Base-by-base conservation (phyloP, 2,888 invertebrate genomes). In the Halictus ligatus region DNA sequence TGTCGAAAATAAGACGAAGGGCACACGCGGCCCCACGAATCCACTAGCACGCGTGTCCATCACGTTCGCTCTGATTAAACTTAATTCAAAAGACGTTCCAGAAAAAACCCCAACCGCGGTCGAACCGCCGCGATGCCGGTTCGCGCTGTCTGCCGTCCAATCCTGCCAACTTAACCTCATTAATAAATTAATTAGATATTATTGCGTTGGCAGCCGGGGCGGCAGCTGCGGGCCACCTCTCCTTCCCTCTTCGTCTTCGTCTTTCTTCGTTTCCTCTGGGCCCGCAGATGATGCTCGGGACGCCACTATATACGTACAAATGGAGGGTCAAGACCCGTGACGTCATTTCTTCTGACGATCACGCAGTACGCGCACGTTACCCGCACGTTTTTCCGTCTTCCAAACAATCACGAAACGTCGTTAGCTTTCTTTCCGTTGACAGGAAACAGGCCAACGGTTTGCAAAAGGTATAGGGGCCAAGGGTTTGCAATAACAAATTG, bases 131-230 rank as follows among this genome's bases (percentile, higher is more conserved):
- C 69, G 69, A 18, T 64, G 88, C 82, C 85, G 91, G 93, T 92
- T 93, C 91, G 92, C 94, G 92, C 92, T 93, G 94, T 94, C 94
- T 94, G 94, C 92, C 93, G 93, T 92, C 94, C 94, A 93, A 94
- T 94, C 94, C 94, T 93, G 92, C 93, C 94, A 94, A 94, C 92
- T 94, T 94, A 94, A 94, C 94, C 94, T 94, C 94, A 94, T 94
- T 94, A 94, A 94, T 94, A 94, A 94, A 94, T 94, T 94, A 94
- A 94, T 94, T 94, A 94, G 94, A 94, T 94, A 94, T 94, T 94
- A 94, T 94, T 94, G 94, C 93, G 94, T 94, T 94, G 94, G 94
- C 92, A 94, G 94, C 89, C 93, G 92, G 93, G 93, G 94, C 94
- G 94, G 94, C 94, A 94, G 94, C 93, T 94, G 93, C 93, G 93